These are phyloP conservation scores for Corvus cornix DNA, from an alignment of 2,113 vertebrate species.

Conservation along the genomic window DNA sequence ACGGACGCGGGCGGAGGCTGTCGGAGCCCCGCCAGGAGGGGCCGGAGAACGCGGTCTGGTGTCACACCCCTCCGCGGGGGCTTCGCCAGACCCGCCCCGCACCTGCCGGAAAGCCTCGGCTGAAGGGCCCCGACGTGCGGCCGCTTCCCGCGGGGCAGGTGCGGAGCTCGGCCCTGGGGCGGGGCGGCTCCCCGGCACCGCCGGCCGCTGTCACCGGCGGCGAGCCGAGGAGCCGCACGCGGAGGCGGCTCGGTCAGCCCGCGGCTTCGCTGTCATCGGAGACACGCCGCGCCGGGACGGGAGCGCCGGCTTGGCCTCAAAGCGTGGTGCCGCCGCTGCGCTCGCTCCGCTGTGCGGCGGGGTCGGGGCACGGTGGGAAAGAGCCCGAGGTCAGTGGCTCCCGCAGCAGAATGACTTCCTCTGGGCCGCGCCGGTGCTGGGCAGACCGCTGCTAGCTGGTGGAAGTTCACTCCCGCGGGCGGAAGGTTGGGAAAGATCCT, in stretches of 20 bases:
- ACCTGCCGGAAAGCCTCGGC: not conserved
- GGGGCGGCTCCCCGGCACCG: not conserved
- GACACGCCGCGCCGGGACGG: not conserved
- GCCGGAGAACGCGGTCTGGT: not conserved
- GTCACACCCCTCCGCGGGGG: not conserved
- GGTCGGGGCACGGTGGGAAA: not conserved
- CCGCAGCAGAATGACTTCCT: not conserved
- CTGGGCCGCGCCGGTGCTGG: not conserved
- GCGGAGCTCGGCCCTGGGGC: not conserved
- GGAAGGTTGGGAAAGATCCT: not conserved
- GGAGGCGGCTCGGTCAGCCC: not conserved
- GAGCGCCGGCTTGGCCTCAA: not conserved
- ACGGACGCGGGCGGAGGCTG: not conserved
- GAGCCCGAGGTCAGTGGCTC: not conserved
- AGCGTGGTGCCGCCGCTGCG: fast-evolving
- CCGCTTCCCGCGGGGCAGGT: not conserved
- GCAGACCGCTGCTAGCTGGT: fast-evolving
- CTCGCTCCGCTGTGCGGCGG: fast-evolving
- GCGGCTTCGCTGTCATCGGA: not conserved
- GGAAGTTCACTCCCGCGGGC: not conserved
- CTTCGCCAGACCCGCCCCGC: not conserved
- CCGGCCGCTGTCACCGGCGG: not conserved
- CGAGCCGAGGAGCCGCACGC: fast-evolving
- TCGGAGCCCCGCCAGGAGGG: not conserved
- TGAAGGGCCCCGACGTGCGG: not conserved